Conservation (phyloP, 2,888 invertebrate genomes). For the Dasysyrphus albostriatus region DNA sequence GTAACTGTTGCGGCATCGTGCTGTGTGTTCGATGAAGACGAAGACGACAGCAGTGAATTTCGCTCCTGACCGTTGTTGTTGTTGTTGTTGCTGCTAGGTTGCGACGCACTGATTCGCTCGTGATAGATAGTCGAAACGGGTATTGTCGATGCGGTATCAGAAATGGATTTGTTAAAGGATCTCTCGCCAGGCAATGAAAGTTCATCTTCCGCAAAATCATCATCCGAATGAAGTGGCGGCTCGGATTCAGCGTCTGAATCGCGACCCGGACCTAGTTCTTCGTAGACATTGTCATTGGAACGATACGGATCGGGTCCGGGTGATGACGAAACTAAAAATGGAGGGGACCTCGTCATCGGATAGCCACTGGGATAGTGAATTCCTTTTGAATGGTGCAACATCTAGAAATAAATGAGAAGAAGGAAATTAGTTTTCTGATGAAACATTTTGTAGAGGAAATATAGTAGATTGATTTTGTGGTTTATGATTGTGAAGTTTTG, state of each 20-base stretch:
- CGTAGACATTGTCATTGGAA: slow-evolving; percentile 90
- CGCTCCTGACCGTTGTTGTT: slow-evolving; percentile 79
- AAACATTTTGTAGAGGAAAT: background rate
- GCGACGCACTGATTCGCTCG: slow-evolving; percentile 77
- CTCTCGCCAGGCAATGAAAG: slow-evolving; percentile 86
- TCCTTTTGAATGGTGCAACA: slow-evolving; percentile 87
- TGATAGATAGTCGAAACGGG: slow-evolving; percentile 78
- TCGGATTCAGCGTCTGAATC: slow-evolving; percentile 87
- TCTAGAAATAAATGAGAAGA: slow-evolving; percentile 85
- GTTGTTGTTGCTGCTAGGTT: slow-evolving; percentile 45
- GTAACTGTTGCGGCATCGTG: slow-evolving; percentile 81
- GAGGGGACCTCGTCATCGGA: slow-evolving; percentile 85
- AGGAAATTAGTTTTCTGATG: slow-evolving; percentile 28
- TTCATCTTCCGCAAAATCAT: slow-evolving; percentile 94
- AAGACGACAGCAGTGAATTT: slow-evolving; percentile 82
- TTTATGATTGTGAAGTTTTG: background rate
- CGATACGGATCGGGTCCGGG: slow-evolving; percentile 88
- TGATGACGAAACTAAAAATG: slow-evolving; percentile 89
- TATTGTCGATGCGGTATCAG: slow-evolving; percentile 71
- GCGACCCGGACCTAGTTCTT: slow-evolving; percentile 88
- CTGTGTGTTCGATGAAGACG: slow-evolving; percentile 80
- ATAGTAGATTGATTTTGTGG: background rate
- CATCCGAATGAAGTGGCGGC: slow-evolving; percentile 89
- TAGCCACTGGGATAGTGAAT: slow-evolving; percentile 87
- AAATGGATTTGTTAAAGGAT: slow-evolving; percentile 80